Base-by-base conservation (phyloP, 2,888 invertebrate genomes). In the Agriotes lineatus region DNA sequence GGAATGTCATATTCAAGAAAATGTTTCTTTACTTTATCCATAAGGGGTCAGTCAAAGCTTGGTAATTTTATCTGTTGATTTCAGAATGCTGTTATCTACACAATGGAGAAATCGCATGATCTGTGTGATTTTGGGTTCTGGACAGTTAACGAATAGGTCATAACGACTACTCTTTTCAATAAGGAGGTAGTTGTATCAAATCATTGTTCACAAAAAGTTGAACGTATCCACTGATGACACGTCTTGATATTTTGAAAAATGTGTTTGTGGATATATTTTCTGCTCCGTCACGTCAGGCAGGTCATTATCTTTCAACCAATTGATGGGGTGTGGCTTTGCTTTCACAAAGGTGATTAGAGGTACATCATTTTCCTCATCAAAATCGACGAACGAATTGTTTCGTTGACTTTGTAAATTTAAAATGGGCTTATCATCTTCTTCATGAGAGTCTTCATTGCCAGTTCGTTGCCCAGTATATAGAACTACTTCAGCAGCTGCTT, bases 1-100 rank as follows among this genome's bases (percentile, higher is more conserved):
- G 76, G 67, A n/a, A 59, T 18, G 54, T 67, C 74, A 50, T 76
- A 37, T n/a, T 69, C 12, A 4, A 65, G 19, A 52, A 71, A 73
- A 9, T 62, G 67, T 6, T 35, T 30, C 42, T 72, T 69, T 39
- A 74, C 48, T 72, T 44, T 37, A 22, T 72, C 45, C 18, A 72
- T 71, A 10, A 78, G 35, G 16, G 75, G 77, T 22, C 76, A n/a
- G n/a, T n/a, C n/a, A 52, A 5, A 78, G 52, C 67, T 79, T 78
- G 57, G 70, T 68, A 60, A 77, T 67, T 71, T 76, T 79, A 45
- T 78, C 77, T 12, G 54, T 64, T 10, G 20, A 9, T 61, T 74
- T 67, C 10, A 71, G 16, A 25, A 67, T 61, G 25, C 14, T 22
- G 45, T 74, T 73, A 42, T 74, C 69, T 12, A 64, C 62, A 42